These are phyloP conservation scores for Phymastichus coffea DNA, from an alignment of 1,140 invertebrate species.

Conservation along the genomic window DNA sequence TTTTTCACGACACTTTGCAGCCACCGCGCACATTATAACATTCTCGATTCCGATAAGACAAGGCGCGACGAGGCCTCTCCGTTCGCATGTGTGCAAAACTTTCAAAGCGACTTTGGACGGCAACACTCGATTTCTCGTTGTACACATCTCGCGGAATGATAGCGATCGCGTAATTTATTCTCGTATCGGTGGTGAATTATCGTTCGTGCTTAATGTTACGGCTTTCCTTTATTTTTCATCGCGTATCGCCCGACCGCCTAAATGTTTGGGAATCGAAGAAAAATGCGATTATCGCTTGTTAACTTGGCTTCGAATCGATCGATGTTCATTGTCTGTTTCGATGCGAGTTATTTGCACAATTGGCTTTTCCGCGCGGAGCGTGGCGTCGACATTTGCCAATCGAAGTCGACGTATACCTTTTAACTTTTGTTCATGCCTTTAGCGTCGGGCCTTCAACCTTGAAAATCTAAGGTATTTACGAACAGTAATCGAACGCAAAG, in stretches of 20 bases:
- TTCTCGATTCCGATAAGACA: slow-evolving; percentile 17
- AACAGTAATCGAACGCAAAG: no score
- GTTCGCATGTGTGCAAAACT: no score
- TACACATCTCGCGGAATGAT: not conserved
- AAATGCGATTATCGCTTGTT: not conserved
- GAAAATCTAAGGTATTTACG: no score
- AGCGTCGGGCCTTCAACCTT: no score
- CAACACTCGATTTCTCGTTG: slow-evolving; percentile 2
- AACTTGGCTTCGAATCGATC: no score
- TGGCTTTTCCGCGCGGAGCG: not conserved
- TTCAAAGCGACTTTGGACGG: no score
- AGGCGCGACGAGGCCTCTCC: not conserved
- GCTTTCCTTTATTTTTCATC: not conserved
- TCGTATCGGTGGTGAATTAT: slow-evolving; percentile 20
- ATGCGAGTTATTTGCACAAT: not conserved
- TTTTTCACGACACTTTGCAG: no score
- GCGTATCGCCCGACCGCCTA: not conserved
- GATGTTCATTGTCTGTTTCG: not conserved
- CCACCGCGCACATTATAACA: not conserved
- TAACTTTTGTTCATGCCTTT: no score
- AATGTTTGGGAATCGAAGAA: slow-evolving; percentile 1
- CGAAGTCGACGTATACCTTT: no score
- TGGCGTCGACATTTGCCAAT: no score
- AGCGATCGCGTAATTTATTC: slow-evolving; percentile 26
- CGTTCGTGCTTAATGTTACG: slow-evolving; percentile 14